Evolutionary conservation across 2,113 vertebrate genomes (phyloP).

Genomic region (Poeciliopsis turrubarensis): DNA sequence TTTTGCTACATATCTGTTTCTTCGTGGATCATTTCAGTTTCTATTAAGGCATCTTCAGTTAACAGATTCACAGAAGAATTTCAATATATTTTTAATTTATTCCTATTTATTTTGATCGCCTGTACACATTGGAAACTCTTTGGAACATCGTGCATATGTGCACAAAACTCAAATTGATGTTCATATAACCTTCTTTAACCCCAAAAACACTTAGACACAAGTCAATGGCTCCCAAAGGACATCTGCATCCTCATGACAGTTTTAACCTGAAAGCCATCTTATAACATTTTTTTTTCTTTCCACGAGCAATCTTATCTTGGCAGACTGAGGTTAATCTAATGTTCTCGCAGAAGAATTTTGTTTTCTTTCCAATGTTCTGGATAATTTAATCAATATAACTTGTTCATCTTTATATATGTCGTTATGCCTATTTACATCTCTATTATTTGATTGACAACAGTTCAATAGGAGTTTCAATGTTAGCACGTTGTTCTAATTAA

Average conservation of each 20-base stretch:
- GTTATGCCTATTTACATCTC: no score
- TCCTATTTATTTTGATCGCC: not conserved
- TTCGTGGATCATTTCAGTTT: not conserved
- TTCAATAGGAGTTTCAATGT: no score
- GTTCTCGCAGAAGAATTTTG: not conserved
- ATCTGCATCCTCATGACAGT: not conserved
- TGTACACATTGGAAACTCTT: not conserved
- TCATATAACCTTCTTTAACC: no score
- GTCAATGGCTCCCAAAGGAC: no score
- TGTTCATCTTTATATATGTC: not conserved
- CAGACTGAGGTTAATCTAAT: slow-evolving; percentile 20
- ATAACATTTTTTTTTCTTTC: not conserved
- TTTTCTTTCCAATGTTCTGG: not conserved
- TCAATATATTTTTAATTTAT: no score
- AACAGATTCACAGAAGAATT: not conserved
- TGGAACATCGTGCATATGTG: not conserved
- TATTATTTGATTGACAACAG: no score
- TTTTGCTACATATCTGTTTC: not conserved
- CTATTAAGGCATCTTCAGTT: not conserved
- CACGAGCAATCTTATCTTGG: not conserved
- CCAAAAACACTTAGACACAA: not conserved
- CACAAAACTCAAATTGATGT: not conserved
- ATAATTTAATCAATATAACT: not conserved
- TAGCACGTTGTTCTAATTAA: no score
- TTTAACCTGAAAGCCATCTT: not conserved